Evolutionary conservation across 2,888 invertebrate genomes (phyloP), one percentile per base, ranked within the genome.

Genomic region (Scrobipalpa atriplicella): DNA sequence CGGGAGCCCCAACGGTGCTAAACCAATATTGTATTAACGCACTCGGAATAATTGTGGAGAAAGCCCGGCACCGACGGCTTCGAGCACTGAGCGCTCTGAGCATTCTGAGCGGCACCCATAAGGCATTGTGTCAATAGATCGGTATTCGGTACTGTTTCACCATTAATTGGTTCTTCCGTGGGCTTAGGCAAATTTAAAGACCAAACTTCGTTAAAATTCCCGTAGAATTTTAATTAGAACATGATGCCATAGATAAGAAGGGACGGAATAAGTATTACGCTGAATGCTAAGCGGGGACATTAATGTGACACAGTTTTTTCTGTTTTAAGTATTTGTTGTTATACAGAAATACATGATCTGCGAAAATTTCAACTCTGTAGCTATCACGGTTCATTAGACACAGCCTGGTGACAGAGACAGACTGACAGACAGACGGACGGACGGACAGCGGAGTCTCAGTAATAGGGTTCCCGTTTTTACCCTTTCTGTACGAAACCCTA

Each of bases 1-100:
- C 7, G 10, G 21, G 38, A 8, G 38, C 16, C 73, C 74, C 76
- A 84, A 84, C 82, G 78, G 83, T 82, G 87, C 79, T 88, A 85
- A 86, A 83, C 85, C 81, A 92, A 92, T 90, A 91, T 92, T 91
- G 87, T 89, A 87, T 85, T 88, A 89, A 87, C 90, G 85, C 80
- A 84, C 75, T 78, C 85, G 72, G 87, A 90, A 90, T 90, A 87
- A 90, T 87, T 87, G 86, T 76, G 75, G 89, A 86, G 91, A 92
- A 91, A 91, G 91, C 83, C 78, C 73, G 58, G n/a, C n/a, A 7
- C 10, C 19, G 54, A 54, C 54, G 54, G 18, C 52, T 52, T 9
- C 10, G 10, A 52, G 19, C 70, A 9, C n/a, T 8, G 13, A 3
- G n/a, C 11, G 11, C 54, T 54, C 54, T 18, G 54, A 52, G 54